Evolutionary conservation across 2,888 invertebrate species (phyloP).

Genomic region (Cryptocephalus moraei): DNA sequence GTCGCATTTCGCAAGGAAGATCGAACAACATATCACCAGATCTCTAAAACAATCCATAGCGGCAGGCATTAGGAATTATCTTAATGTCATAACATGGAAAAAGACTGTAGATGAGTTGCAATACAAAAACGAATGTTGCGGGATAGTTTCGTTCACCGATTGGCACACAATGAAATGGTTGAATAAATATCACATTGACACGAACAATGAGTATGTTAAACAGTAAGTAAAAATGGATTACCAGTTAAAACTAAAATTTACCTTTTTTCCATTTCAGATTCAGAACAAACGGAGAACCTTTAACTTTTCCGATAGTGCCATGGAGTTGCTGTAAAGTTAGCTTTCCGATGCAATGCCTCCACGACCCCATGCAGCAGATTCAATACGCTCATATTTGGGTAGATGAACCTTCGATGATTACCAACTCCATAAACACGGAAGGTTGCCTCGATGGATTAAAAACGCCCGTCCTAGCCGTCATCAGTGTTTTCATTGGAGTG

Average conservation of each 20-base stretch:
- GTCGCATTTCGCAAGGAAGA: constrained; percentile 27
- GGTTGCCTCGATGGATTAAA: constrained; percentile 33
- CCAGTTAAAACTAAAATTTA: too few species aligned
- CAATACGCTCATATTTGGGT: constrained; percentile 30
- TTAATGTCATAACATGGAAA: constrained; percentile 48
- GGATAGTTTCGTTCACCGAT: constrained; percentile 44
- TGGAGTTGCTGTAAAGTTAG: constrained; percentile 51
- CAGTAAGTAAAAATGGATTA: constrained; percentile 19
- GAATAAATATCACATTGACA: constrained; percentile 39
- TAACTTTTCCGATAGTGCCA: constrained; percentile 41
- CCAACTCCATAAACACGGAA: constrained; percentile 31
- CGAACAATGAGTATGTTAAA: constrained; percentile 22
- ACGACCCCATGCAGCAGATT: constrained; percentile 48
- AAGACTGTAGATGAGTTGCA: constrained; percentile 47
- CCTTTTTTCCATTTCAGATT: constrained; percentile 13
- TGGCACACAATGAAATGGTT: constrained; percentile 53
- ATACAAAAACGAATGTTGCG: constrained; percentile 46
- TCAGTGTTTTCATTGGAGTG: constrained; percentile 10
- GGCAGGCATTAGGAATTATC: constrained; percentile 47
- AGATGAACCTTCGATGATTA: constrained; percentile 28
- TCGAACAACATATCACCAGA: constrained; percentile 33
- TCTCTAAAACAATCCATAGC: constrained; percentile 44
- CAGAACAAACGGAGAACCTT: constrained; percentile 13
- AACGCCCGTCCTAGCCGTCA: constrained; percentile 24
- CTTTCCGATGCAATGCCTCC: constrained; percentile 50